Base-by-base conservation (phyloP, 2,797 vertebrate species). In the Anomalospiza imberbis region DNA sequence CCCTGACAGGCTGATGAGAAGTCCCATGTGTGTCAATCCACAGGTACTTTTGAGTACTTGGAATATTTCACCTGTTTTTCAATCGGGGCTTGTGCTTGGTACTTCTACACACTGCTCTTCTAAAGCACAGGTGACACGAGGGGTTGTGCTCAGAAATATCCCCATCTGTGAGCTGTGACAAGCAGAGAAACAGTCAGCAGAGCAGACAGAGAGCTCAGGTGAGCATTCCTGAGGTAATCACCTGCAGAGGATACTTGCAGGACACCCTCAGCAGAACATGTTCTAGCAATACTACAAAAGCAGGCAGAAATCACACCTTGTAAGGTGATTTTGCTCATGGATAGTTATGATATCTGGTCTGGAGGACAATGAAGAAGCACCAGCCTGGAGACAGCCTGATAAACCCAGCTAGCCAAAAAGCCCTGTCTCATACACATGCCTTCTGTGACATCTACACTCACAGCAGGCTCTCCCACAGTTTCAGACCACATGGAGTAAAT, bases 1-100 rank as follows among this genome's bases (percentile, higher is more conserved):
- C 13, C 16, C 16, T 0, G 0, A 38, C 12, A 38, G 62, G n/a
- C 19, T 53, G n/a, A 38, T 3, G 16, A 51, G 10, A 60, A 61
- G 29, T 29, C 54, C 38, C 62, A 38, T 53, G 47, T 45, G 47
- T 47, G 40, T 32, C 29, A 53, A 47, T 68, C n/a, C 55, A 85
- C 9, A 47, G 29, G 24, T 26, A 8, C 62, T 51, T 71, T 18
- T 44, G 45, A 67, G 18, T 53, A 53, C 47, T 61, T 68, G 54
- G 72, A 85, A n/a, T 61, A 53, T n/a, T 20, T 61, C 54, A 53
- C 24, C 54, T 38, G 16, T n/a, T 76, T 47, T 53, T 47, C 47
- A 47, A 61, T 47, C 28, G 17, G n/a, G 53, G 83, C 45, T 60
- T 44, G 36, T 32, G 45, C 38, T 67, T 0, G 0, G 28, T 45